phyloP scores from a whole-genome alignment of 2,797 vertebrate genomes.

The Anomalospiza imberbis region DNA sequence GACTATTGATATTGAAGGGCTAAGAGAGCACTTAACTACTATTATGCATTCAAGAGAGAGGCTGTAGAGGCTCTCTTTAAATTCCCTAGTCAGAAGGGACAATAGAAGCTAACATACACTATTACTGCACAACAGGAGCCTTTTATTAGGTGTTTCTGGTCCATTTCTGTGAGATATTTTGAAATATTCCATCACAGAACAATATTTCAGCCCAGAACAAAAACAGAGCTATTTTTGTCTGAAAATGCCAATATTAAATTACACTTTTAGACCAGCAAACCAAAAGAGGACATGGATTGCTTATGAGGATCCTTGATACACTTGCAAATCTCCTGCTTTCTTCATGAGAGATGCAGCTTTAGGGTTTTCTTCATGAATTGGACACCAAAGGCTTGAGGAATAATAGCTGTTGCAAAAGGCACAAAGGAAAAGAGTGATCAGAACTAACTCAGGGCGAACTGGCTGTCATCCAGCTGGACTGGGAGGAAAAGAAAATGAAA shows the following conservation, averaged over 20 bases:
- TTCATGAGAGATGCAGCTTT: background rate
- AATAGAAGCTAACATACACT: background rate
- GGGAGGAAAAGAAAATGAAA: background rate
- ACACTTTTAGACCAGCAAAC: background rate
- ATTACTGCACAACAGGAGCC: background rate
- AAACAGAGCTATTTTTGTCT: background rate
- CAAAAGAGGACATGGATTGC: background rate
- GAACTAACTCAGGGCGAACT: background rate
- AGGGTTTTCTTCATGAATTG: background rate
- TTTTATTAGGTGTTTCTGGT: background rate
- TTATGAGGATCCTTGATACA: background rate
- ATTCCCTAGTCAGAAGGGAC: background rate
- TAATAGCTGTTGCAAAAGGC: background rate
- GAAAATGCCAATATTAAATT: background rate
- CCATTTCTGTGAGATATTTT: background rate
- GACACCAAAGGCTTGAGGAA: background rate
- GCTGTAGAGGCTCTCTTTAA: background rate
- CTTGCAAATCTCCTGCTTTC: background rate
- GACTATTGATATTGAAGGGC: background rate
- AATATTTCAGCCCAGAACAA: background rate
- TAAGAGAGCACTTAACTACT: background rate
- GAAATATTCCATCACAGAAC: background rate
- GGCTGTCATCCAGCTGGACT: background rate
- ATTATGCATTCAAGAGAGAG: background rate
- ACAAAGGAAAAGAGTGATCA: background rate